These are phyloP conservation scores for Pterostichus madidus DNA, from an alignment of 2,888 invertebrate genomes.

Conservation along the genomic window DNA sequence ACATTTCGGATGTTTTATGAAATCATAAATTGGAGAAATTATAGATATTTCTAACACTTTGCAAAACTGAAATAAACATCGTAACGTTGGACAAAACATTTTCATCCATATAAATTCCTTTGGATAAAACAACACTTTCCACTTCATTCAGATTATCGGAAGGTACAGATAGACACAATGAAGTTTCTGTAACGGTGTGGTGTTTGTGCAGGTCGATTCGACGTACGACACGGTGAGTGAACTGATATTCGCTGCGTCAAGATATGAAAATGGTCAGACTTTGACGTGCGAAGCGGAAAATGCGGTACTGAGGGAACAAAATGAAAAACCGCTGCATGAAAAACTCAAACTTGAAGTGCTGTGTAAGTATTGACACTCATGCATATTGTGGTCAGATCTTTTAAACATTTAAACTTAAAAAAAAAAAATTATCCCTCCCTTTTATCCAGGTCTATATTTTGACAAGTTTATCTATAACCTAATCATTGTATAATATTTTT, in stretches of 20 bases:
- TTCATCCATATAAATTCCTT: too few relatives aligned
- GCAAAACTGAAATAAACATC: too few relatives aligned
- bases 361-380: conserved; percentile 83
- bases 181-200: conserved; percentile 4
- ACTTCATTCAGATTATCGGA: background rate
- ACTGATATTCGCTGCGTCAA: conserved; percentile 88
- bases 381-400: conserved; percentile 9
- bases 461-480: too few relatives aligned
- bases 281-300: conserved; percentile 92
- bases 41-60: too few relatives aligned
- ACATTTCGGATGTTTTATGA: too few relatives aligned
- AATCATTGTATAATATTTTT: too few relatives aligned
- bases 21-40: too few relatives aligned
- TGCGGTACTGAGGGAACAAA: conserved; percentile 86
- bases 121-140: too few relatives aligned
- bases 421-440: conserved; percentile 8
- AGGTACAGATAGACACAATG: background rate
- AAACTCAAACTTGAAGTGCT: conserved; percentile 88
- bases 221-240: conserved; percentile 90
- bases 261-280: conserved; percentile 88
- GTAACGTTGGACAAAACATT: too few relatives aligned
- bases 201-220: conserved; percentile 82
- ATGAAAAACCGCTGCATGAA: conserved; percentile 87
- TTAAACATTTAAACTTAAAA: background rate
- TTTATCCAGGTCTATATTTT: background rate